A percentile compares a stretch with the other conserved stretches of the same genome.
These are phyloP conservation scores for Drosophila trichaetosa DNA, from an alignment of 2,888 invertebrate species.

Conservation along the genomic window DNA sequence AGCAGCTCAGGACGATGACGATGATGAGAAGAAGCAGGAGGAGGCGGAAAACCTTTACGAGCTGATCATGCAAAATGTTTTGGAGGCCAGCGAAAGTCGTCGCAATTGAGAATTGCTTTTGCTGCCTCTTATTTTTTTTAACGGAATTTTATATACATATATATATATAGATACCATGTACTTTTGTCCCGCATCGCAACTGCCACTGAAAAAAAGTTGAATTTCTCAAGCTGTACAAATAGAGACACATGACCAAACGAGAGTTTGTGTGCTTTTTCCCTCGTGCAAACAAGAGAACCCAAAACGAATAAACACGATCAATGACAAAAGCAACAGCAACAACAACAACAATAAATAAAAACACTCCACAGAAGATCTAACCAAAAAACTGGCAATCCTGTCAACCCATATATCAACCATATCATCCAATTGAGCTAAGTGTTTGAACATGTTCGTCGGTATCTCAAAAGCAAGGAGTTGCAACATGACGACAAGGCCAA, in stretches of 20 bases:
- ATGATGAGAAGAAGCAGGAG: conserved; percentile 3
- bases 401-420: background rate
- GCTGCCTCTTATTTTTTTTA: conserved; percentile 21
- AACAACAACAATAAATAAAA: background rate
- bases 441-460: conserved; percentile 40
- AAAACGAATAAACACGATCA: conserved; percentile 48
- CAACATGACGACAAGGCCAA: conserved; percentile 32
- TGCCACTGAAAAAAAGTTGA: conserved; percentile 42
- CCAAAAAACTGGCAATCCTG: conserved; percentile 30
- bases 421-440: conserved; percentile 46
- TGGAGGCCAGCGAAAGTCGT: conserved; percentile 47
- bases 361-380: conserved; percentile 14
- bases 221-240: conserved; percentile 71
- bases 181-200: conserved; percentile 28
- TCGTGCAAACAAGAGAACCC: conserved; percentile 51
- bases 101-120: conserved; percentile 22
- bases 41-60: conserved; percentile 57
- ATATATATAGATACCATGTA: conserved; percentile 1
- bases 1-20: background rate
- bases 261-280: conserved; percentile 56
- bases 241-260: conserved; percentile 55
- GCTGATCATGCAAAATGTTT: conserved; percentile 60
- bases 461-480: conserved; percentile 40
- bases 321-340: background rate
- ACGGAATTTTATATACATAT: conserved; percentile 37